Base-by-base conservation (phyloP, 2,888 invertebrate species). In the Eubasilissa splendida region DNA sequence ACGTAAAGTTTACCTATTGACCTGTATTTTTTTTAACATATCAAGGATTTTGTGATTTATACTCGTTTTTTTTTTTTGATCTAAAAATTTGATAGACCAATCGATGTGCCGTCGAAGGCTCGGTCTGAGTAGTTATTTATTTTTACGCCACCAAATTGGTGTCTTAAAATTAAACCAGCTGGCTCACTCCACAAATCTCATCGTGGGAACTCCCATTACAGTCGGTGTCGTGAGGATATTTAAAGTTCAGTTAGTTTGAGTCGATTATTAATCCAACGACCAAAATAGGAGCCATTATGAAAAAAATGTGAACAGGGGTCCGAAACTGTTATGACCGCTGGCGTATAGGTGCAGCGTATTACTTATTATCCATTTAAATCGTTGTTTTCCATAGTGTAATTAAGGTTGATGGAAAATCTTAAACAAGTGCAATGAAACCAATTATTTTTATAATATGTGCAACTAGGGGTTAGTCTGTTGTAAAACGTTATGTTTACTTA, bases 261-360 rank as follows among this genome's bases (percentile, higher is more conserved):
- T 76, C 83, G 68, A 83, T 83, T 83, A 83, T 83, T 83, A 83
- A 83, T 80, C 76, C 75, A 76, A 79, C 80, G 83, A 83, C 78
- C 81, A 80, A 83, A 81, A 83, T 77, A 83, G 79, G 78, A 83
- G 59, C 68, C 56, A 78, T 78, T 78, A 78, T 71, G 33, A 59
- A 71, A 70, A 70, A 70, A 70, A 70, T n/a, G n/a, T 22, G 10
- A 31, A 10, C 76, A 65, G 76, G 65, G 63, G 65, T 56, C 3
- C 10, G 42, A 53, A 76, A 53, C 63, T 22, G 22, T 22, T 22
- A 22, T 22, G 22, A 22, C 22, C 22, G 22, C 22, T 22, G 22
- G 22, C 22, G 22, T 22, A 22, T 22, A 31, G 4, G 7, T 42
- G 7, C 42, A 42, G 3, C 3, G 7, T 7, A 42, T 42, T 42